phyloP scores from a whole-genome alignment of 1,140 invertebrate species.

The Cecropterus lyciades region DNA sequence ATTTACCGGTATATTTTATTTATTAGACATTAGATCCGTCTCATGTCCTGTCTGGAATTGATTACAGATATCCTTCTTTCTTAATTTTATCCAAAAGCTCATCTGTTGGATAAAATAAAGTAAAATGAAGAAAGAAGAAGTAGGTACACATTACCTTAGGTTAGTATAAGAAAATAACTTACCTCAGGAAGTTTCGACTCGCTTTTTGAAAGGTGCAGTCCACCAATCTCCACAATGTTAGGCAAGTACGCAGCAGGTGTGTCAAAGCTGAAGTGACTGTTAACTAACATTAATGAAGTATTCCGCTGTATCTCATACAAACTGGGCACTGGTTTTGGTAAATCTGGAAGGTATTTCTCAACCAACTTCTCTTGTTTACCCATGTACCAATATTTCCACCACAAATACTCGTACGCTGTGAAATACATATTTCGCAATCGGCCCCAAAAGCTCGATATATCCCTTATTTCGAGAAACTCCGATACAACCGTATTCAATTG shows the following conservation, averaged over 20 bases:
- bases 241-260: slow-evolving; percentile 78
- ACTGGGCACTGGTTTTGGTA: slow-evolving; percentile 70
- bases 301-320: slow-evolving; percentile 79
- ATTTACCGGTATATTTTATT: too few relatives aligned
- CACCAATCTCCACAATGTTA: slow-evolving; percentile 85
- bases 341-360: slow-evolving; percentile 59
- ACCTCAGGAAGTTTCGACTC: slow-evolving; percentile 52
- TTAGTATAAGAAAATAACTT: slow-evolving; percentile 1
- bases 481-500: slow-evolving; percentile 81
- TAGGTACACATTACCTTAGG: too few relatives aligned
- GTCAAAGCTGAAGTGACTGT: slow-evolving; percentile 79
- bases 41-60: too few relatives aligned
- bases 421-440: slow-evolving; percentile 72
- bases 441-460: slow-evolving; percentile 64
- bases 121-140: too few relatives aligned
- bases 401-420: slow-evolving; percentile 61
- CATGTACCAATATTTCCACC: slow-evolving; percentile 67
- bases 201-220: slow-evolving; percentile 81
- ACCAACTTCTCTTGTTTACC: slow-evolving; percentile 67
- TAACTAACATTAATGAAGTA: slow-evolving; percentile 80
- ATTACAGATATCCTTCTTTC: too few relatives aligned
- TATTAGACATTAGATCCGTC: too few relatives aligned
- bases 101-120: too few relatives aligned
- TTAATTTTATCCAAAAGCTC: too few relatives aligned
- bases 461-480: slow-evolving; percentile 72